A percentile compares a stretch with the other conserved stretches of the same genome.
Conservation (phyloP, 1,140 invertebrate species). For the Mercenaria mercenaria region DNA sequence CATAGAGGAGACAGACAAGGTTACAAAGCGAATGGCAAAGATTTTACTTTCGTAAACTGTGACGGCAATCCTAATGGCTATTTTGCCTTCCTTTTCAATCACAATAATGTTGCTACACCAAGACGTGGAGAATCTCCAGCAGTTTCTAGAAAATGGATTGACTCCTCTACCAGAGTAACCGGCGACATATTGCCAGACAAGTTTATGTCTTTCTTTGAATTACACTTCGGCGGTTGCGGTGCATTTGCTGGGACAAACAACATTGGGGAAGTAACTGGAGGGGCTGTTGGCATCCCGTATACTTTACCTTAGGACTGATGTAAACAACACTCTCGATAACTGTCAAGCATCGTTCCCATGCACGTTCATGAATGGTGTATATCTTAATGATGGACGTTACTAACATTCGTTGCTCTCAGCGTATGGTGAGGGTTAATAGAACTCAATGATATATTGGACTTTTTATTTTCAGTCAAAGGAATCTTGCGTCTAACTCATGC, state of each 20-base stretch:
- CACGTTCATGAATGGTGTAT: too few species aligned
- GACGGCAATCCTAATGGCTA: slow-evolving; percentile 56
- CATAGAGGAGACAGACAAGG: slow-evolving; percentile 15
- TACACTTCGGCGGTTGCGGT: slow-evolving; percentile 63
- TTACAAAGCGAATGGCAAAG: slow-evolving; percentile 24
- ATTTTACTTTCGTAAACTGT: slow-evolving; percentile 46
- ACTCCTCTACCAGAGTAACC: neutral
- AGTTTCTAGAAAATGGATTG: slow-evolving; percentile 22
- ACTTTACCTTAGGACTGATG: too few species aligned
- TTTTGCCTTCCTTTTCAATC: slow-evolving; percentile 59
- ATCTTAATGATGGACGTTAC: too few species aligned
- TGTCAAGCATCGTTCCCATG: too few species aligned
- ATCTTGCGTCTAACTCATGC: too few species aligned
- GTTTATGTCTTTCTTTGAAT: slow-evolving; percentile 49
- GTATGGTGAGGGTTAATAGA: too few species aligned
- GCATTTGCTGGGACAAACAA: slow-evolving; percentile 35
- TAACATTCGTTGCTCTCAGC: too few species aligned
- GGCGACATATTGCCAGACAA: neutral
- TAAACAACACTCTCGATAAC: too few species aligned
- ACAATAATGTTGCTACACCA: neutral
- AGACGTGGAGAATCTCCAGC: neutral
- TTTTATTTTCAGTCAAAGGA: too few species aligned
- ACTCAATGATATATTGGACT: too few species aligned
- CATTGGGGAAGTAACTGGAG: neutral
- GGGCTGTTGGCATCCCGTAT: slow-evolving; percentile 42